Base-by-base conservation (phyloP, 2,113 vertebrate species). In the Falco punctatus region DNA sequence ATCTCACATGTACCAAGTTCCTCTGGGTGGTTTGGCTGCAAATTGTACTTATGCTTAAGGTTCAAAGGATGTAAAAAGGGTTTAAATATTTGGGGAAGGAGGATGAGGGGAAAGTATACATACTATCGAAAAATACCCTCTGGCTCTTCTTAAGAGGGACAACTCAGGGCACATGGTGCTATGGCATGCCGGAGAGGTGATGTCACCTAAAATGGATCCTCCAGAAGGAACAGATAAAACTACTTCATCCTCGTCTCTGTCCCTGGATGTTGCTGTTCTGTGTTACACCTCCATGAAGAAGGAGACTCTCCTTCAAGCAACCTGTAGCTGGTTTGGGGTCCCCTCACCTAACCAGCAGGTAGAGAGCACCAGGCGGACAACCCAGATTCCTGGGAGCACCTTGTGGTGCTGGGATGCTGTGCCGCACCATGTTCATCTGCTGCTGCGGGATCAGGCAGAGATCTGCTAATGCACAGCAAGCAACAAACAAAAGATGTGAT, bases 341-440 rank as follows among this genome's bases (percentile, higher is more conserved):
- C 74, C 51, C 26, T 62, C 35, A 66, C 5, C 20, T 82, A 1
- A 1, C 69, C 69, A 85, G 28, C 8, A 74, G 27, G 13, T 35
- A 4, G 6, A 61, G 26, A 18, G 18, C 8, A 72, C 21, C 0
- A 0, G 6, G 0, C 0, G 3, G 40, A 38, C 30, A 81, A 28
- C 15, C 10, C 1, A 4, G 24, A 38, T 10, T 3, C 14, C 33
- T 15, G 42, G 66, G 38, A 58, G 18, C 32, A 75, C 35, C 26
- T 26, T n/a, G 9, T 58, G 14, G 9, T 80, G 44, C 38, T 77
- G 32, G 13, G 15, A 7, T 57, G 24, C 42, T 48, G 32, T 24
- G 38, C 14, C 84, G 48, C 23, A 61, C 20, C 2, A 0, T 27
- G 15, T 65, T 62, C 51, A 44, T 30, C 26, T 27, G 13, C 52